Percentiles rank a stretch among this genome's conserved stretches.
phyloP scores from a whole-genome alignment of 1,140 invertebrate species.

The Berghia stephanieae region DNA sequence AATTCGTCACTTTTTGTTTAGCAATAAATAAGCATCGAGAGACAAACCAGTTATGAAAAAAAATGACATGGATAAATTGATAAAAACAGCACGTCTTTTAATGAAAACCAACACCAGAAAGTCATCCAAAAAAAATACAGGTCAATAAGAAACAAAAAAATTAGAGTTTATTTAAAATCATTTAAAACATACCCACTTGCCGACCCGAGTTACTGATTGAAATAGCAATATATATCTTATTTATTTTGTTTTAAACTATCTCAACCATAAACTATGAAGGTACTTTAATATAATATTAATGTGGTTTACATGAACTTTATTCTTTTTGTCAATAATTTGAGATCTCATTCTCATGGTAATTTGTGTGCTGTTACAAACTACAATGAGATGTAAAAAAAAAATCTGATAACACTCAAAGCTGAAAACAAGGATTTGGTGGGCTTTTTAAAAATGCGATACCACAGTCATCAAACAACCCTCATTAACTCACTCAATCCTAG shows the following conservation, averaged over 20 bases:
- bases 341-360: too few species aligned
- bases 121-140: constrained; percentile 82
- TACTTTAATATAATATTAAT: too few species aligned
- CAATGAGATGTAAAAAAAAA: neutral
- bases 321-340: too few species aligned
- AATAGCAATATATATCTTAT: neutral
- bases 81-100: constrained; percentile 77
- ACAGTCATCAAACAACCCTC: too few species aligned
- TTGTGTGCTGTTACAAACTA: too few species aligned
- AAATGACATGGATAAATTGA: constrained; percentile 88
- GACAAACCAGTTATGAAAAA: constrained; percentile 86
- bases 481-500: too few species aligned
- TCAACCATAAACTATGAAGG: too few species aligned
- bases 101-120: too few species aligned
- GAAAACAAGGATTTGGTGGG: constrained; percentile 29
- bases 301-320: too few species aligned
- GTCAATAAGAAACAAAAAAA: too few species aligned
- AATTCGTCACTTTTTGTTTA: too few species aligned
- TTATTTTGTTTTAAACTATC: neutral
- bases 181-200: neutral
- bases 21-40: constrained; percentile 70
- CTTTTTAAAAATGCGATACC: too few species aligned
- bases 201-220: neutral
- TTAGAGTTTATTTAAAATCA: constrained; percentile 22
- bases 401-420: constrained; percentile 3